Conservation (phyloP, 2,113 vertebrate species). For the Neoarius graeffei region DNA sequence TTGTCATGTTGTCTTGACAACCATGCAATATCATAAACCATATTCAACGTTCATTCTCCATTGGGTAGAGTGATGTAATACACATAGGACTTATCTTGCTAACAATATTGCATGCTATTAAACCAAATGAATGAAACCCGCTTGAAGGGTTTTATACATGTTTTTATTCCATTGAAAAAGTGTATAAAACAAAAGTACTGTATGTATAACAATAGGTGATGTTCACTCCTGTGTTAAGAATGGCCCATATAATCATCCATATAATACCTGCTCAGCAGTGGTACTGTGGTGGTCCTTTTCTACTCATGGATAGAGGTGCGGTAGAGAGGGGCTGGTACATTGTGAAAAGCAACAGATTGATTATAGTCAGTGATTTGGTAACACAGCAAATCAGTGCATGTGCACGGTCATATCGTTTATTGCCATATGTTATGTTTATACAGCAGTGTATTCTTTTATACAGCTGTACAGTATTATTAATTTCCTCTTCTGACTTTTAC, state of each 20-base stretch:
- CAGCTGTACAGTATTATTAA: slow-evolving; percentile 37
- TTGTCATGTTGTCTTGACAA: too few species aligned
- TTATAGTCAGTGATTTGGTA: background rate
- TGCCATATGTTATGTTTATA: background rate
- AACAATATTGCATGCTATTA: too few species aligned
- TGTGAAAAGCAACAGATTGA: background rate
- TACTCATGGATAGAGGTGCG: background rate
- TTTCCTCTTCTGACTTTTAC: slow-evolving; percentile 56
- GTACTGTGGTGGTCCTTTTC: too few species aligned
- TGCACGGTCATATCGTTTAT: background rate
- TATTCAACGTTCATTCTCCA: too few species aligned
- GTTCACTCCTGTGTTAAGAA: background rate
- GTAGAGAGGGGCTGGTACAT: background rate
- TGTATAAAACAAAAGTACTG: too few species aligned
- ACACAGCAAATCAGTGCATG: background rate
- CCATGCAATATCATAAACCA: too few species aligned
- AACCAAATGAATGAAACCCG: too few species aligned
- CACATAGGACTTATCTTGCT: too few species aligned
- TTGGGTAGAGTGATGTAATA: too few species aligned
- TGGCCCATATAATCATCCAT: background rate
- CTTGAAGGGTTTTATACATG: too few species aligned
- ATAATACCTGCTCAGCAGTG: background rate
- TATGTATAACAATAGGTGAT: background rate
- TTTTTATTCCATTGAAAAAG: too few species aligned
- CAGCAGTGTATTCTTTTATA: background rate